Conservation (phyloP, 1,140 invertebrate species). For the Heliconius hewitsoni region DNA sequence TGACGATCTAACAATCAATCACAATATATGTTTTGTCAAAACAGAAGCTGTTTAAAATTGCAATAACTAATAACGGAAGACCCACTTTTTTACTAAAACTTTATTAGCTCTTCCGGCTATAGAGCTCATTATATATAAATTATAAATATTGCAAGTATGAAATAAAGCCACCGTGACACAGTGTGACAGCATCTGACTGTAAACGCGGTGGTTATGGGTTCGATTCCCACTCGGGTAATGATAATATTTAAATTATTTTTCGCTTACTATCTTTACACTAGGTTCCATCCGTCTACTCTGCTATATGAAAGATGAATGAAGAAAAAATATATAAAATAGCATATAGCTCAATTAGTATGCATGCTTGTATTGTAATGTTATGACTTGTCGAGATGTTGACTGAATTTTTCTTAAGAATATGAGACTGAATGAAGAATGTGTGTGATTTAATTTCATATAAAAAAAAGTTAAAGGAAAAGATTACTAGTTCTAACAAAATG, state of each 20-base stretch:
- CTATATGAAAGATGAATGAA: background rate
- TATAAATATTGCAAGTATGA: too few species aligned
- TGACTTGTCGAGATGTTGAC: slow-evolving; percentile 36
- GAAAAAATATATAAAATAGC: background rate
- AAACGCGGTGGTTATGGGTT: too few species aligned
- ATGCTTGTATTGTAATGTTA: slow-evolving; percentile 7
- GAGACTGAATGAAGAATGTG: slow-evolving; percentile 41
- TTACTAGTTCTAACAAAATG: background rate
- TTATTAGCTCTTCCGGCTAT: background rate
- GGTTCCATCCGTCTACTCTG: too few species aligned
- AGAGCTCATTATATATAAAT: background rate
- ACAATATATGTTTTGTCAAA: too few species aligned
- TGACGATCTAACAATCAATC: too few species aligned
- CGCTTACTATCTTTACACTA: too few species aligned
- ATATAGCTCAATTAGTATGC: slow-evolving; percentile 3
- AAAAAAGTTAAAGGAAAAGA: background rate
- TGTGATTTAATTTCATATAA: slow-evolving; percentile 4
- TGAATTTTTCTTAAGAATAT: slow-evolving; percentile 41
- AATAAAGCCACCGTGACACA: too few species aligned
- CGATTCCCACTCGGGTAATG: too few species aligned
- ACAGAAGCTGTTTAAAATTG: too few species aligned
- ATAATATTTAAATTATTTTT: too few species aligned
- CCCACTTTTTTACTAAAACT: background rate
- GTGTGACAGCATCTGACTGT: too few species aligned
- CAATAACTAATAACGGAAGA: too few species aligned